Base-by-base conservation (phyloP, 37 sponge, comb jelly and placozoan species). In the Eunapius fragilis region DNA sequence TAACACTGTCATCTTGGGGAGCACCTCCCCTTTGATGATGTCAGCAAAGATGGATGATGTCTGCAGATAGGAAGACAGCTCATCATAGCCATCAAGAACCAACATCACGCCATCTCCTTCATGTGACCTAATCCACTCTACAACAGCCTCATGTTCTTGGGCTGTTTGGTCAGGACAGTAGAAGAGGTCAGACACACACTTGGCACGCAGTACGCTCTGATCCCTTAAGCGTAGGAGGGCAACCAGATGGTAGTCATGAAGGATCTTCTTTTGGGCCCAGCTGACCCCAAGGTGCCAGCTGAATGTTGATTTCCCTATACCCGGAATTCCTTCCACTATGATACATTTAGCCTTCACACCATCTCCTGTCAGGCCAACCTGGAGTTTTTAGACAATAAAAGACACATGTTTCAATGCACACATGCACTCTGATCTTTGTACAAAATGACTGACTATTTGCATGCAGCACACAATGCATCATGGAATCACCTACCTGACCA, bases 271-370 rank as follows among this genome's bases (percentile, higher is more conserved):
- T n/a, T n/a, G n/a, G n/a, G n/a, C n/a, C n/a, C n/a, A n/a, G n/a
- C n/a, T n/a, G n/a, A n/a, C n/a, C n/a, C n/a, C n/a, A n/a, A n/a
- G n/a, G n/a, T n/a, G n/a, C n/a, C n/a, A n/a, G n/a, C n/a, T n/a
- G n/a, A n/a, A n/a, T n/a, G n/a, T n/a, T n/a, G n/a, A n/a, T n/a
- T n/a, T n/a, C n/a, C n/a, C n/a, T n/a, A n/a, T 58, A 71, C 82
- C 82, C 10, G 82, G 82, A 69, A 38, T 31, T 14, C 82, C 82
- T 70, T 82, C 82, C 31, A 82, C 41, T 37, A 82, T 37, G 27
- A 82, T 45, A 45, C 47, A 45, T 45, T 9, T 45, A 45, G 47
- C 47, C 47, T 9, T 45, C 47, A 11, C 47, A 45, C 47, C 47
- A 45, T 11, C 4, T 45, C 47, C 47, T 9, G 9, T 4, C 9